Conservation (phyloP, 1,140 invertebrate species). For the Phenacoccus solenopsis region DNA sequence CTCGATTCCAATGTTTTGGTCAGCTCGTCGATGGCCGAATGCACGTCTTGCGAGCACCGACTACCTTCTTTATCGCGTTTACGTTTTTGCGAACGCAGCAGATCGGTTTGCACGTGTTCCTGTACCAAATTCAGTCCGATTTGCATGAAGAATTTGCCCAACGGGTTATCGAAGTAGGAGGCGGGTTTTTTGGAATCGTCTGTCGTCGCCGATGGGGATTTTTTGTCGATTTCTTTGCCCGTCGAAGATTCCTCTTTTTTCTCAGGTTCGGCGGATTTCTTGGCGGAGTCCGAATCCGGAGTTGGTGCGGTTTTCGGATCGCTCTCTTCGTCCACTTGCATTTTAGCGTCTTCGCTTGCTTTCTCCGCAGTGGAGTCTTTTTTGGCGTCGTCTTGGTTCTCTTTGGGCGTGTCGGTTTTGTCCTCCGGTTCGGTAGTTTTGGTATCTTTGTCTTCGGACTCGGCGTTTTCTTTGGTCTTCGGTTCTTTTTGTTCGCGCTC, state of each 20-base stretch:
- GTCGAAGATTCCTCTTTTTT: slow-evolving; percentile 21
- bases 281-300: slow-evolving; percentile 23
- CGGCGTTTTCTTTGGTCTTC: slow-evolving; percentile 28
- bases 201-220: neutral
- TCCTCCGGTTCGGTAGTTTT: slow-evolving; percentile 34
- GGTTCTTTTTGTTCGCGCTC: slow-evolving; percentile 12
- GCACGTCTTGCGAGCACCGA: slow-evolving; percentile 50
- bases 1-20: slow-evolving; percentile 74
- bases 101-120: slow-evolving; percentile 82
- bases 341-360: slow-evolving; percentile 23
- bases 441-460: slow-evolving; percentile 34
- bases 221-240: slow-evolving; percentile 22
- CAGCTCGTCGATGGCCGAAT: slow-evolving; percentile 61
- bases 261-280: slow-evolving; percentile 32
- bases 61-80: slow-evolving; percentile 53
- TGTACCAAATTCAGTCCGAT: slow-evolving; percentile 83
- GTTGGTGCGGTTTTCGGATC: slow-evolving; percentile 24
- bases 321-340: slow-evolving; percentile 23
- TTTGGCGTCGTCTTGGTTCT: slow-evolving; percentile 26
- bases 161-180: slow-evolving; percentile 64
- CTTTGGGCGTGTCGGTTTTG: slow-evolving; percentile 33
- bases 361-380: slow-evolving; percentile 25
- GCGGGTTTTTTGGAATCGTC: slow-evolving; percentile 24
- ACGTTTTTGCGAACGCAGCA: slow-evolving; percentile 72
- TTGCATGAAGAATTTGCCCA: slow-evolving; percentile 85